Conservation (phyloP, 2,113 vertebrate species). For the Halichoeres trimaculatus region DNA sequence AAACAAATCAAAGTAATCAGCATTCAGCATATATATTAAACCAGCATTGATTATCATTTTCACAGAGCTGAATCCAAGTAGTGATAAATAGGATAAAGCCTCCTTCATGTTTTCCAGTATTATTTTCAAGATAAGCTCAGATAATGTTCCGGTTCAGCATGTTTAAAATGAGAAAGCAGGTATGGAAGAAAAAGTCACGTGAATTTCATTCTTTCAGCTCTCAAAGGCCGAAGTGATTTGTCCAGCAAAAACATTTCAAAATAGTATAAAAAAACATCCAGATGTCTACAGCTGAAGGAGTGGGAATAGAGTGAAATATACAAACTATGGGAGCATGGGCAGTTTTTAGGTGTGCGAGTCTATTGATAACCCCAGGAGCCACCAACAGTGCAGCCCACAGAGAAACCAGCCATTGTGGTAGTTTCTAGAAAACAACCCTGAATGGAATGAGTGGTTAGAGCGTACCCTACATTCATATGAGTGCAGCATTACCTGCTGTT, state of each 20-base stretch:
- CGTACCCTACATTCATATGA: slow-evolving; percentile 81
- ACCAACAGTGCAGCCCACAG: slow-evolving; percentile 43
- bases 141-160: slow-evolving; percentile 64
- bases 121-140: slow-evolving; percentile 64
- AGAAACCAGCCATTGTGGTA: slow-evolving; percentile 50
- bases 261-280: slow-evolving; percentile 76
- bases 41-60: slow-evolving; percentile 70
- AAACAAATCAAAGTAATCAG: slow-evolving; percentile 67
- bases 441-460: slow-evolving; percentile 68
- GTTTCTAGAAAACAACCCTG: slow-evolving; percentile 61
- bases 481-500: slow-evolving; percentile 66
- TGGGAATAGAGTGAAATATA: slow-evolving; percentile 55
- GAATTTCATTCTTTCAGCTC: slow-evolving; percentile 65
- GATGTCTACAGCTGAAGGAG: slow-evolving; percentile 72
- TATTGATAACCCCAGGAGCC: slow-evolving; percentile 54
- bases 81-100: slow-evolving; percentile 69
- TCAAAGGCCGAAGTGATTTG: slow-evolving; percentile 59
- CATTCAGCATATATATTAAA: slow-evolving; percentile 82
- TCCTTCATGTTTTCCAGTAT: slow-evolving; percentile 75
- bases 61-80: slow-evolving; percentile 60
- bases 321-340: slow-evolving; percentile 44
- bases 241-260: slow-evolving; percentile 77
- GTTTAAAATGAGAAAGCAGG: slow-evolving; percentile 59
- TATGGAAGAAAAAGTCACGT: slow-evolving; percentile 52
- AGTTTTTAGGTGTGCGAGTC: slow-evolving; percentile 48